Conservation (phyloP, 2,113 vertebrate genomes). For the Cercocebus atys region DNA sequence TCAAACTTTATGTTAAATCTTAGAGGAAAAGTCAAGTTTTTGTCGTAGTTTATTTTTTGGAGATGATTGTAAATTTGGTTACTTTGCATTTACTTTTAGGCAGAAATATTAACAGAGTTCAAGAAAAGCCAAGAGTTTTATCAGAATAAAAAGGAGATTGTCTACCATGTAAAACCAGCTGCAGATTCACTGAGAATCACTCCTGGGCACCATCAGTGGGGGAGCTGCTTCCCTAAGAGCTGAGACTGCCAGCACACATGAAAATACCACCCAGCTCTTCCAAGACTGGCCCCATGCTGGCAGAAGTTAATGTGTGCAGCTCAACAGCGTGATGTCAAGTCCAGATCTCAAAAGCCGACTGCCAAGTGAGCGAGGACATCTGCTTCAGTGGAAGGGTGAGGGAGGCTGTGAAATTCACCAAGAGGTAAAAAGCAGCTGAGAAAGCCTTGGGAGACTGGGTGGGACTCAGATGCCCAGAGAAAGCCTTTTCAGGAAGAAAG, state of each 20-base stretch:
- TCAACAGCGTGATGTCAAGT: accelerated
- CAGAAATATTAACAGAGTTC: not conserved
- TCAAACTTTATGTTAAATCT: not conserved
- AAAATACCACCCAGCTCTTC: accelerated
- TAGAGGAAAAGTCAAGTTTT: not conserved
- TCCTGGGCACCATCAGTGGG: not conserved
- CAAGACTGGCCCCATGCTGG: not conserved
- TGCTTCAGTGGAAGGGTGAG: not conserved
- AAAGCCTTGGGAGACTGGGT: too few relatives aligned
- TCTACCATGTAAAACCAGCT: not conserved
- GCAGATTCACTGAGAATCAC: not conserved
- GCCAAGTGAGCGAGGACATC: accelerated
- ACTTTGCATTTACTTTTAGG: not conserved
- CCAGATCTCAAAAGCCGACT: too few relatives aligned
- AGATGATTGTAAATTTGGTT: not conserved
- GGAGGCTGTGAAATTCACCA: too few relatives aligned
- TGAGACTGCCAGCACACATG: accelerated
- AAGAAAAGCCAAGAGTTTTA: not conserved
- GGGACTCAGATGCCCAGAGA: not conserved
- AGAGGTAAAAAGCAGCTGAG: not conserved
- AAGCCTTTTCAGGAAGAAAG: not conserved
- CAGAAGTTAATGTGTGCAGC: not conserved
- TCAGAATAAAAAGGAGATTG: not conserved
- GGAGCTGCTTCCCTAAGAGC: too few relatives aligned
- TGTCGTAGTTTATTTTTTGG: not conserved